Base-by-base conservation (phyloP, 2,888 invertebrate species). In the Heliconius ethilla region DNA sequence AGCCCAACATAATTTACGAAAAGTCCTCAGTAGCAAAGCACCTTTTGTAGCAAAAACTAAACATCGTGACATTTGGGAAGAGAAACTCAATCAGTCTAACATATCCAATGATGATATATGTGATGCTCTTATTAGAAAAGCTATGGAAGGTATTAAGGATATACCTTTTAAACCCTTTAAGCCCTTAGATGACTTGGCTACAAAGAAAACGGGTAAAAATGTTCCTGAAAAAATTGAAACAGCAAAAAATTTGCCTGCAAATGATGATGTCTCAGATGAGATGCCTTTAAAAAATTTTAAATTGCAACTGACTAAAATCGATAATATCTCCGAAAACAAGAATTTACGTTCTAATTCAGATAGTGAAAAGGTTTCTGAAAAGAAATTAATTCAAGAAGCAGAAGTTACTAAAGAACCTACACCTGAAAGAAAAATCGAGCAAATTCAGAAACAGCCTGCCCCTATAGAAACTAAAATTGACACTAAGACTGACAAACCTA, bases 101-200 rank as follows among this genome's bases (percentile, higher is more conserved):
- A 88, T 93, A 83, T 90, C 93, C 0, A 94, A 94, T 86, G 93
- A 94, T 83, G 92, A 93, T 79, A 91, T 94, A 74, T 95, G 95
- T 85, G 89, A 94, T 84, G 93, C 93, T 22, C 82, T 94, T 37
- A 91, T 95, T 67, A 90, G 92, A 84, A 93, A 92, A 83, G 95
- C 94, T 7, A 91, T 95, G 90, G 92, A 91, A 81, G 90, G 92
- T 76, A 90, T 94, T 27, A 90, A 88, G 84, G 88, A 87, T 76
- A 86, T 90, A 75, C 88, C 89, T 62, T 55, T 87, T 10, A 86
- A 85, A 78, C 72, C 83, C 1, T 67, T 67, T 59, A 25, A 81
- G 11, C 80, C 85, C 80, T 5, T 79, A 63, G 80, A 85, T 66
- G 87, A 87, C 37, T n/a, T 40, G 13, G 37, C 51, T 15, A 27